Conservation (phyloP, 2,888 invertebrate genomes). For the Isotomurus palustris region DNA sequence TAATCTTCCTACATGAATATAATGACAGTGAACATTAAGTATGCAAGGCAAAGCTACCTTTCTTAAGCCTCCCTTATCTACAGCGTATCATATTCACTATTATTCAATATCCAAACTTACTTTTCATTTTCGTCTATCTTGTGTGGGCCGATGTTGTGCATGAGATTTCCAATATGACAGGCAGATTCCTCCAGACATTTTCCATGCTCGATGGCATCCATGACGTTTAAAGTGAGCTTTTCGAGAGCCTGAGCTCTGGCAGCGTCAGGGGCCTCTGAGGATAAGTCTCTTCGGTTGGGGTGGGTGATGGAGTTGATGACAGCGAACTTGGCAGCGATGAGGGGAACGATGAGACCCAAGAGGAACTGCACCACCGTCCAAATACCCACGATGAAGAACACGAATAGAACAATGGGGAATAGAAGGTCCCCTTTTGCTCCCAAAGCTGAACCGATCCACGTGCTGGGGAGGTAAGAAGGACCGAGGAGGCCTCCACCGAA, state of each 20-base stretch:
- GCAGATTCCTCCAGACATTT: constrained; percentile 10
- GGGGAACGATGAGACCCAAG: constrained; percentile 33
- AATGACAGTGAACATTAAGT: too few species aligned
- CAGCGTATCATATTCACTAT: too few species aligned
- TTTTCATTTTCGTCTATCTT: too few species aligned
- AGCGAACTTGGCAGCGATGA: constrained; percentile 33
- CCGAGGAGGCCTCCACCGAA: constrained; percentile 15
- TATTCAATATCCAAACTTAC: too few species aligned
- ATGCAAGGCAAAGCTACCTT: too few species aligned
- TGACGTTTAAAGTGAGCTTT: constrained; percentile 12
- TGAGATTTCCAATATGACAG: constrained; percentile 19
- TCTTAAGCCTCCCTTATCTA: too few species aligned
- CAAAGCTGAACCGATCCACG: constrained; percentile 36
- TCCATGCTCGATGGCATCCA: constrained; percentile 10
- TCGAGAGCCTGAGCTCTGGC: constrained; percentile 4
- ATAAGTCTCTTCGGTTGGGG: neutral
- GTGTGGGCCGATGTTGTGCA: neutral
- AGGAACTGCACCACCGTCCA: constrained; percentile 39
- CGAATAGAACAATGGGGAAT: constrained; percentile 39
- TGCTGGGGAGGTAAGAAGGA: constrained; percentile 37
- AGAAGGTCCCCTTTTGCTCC: constrained; percentile 41
- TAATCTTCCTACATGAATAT: too few species aligned
- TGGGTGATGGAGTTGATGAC: neutral
- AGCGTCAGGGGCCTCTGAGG: neutral
- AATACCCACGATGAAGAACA: constrained; percentile 41